These are phyloP conservation scores for Ptilodon capucinus DNA, from an alignment of 2,888 invertebrate genomes.

Conservation along the genomic window DNA sequence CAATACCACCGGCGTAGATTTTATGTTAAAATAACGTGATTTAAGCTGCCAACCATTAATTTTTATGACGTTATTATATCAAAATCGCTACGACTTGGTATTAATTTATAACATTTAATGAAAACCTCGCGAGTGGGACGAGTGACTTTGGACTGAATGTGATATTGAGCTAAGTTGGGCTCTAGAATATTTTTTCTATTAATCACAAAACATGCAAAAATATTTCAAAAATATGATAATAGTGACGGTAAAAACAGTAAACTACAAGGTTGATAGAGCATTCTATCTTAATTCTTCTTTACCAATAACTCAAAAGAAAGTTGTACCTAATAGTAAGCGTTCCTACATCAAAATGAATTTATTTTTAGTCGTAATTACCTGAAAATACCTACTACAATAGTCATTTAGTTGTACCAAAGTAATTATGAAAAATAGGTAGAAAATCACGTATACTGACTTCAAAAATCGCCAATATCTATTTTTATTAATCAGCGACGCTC, in stretches of 20 bases:
- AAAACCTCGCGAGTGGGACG: neutral
- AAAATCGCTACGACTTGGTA: slow-evolving; percentile 4
- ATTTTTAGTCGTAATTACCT: no score
- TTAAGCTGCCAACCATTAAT: slow-evolving; percentile 5
- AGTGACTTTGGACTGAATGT: no score
- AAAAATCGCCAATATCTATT: neutral
- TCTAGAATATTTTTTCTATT: neutral
- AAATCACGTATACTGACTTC: neutral
- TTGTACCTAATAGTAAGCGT: no score
- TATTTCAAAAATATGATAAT: no score
- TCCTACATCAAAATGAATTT: no score
- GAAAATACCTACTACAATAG: no score
- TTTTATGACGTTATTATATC: slow-evolving; percentile 10
- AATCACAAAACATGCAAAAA: no score
- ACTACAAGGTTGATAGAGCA: no score
- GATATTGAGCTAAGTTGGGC: neutral
- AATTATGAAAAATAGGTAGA: neutral
- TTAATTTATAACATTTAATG: neutral
- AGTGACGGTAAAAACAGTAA: no score
- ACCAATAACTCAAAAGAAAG: no score
- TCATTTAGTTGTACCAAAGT: no score
- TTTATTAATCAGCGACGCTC: slow-evolving; percentile 24
- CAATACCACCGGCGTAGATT: slow-evolving; percentile 13
- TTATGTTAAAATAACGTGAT: slow-evolving; percentile 15
- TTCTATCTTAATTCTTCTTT: no score